Evolutionary conservation across 2,888 invertebrate genomes (phyloP).

Genomic region (Apamea monoglypha): DNA sequence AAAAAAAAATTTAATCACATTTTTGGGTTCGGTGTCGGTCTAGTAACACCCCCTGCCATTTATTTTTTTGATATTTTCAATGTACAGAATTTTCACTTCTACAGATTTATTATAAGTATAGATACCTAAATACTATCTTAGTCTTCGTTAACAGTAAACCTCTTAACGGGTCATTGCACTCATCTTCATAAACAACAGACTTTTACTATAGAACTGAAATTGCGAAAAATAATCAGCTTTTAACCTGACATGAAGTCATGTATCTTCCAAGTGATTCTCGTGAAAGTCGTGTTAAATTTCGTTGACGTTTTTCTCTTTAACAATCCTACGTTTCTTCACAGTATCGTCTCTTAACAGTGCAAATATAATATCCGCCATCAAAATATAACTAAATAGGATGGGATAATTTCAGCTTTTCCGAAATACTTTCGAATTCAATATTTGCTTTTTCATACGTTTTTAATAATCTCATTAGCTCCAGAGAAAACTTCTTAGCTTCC

Average conservation of each 20-base stretch:
- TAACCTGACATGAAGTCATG: neutral
- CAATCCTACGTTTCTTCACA: neutral
- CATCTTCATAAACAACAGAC: neutral
- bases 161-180: neutral
- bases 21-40: too few species aligned
- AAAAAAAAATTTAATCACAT: too few species aligned
- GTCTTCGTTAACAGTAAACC: neutral
- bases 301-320: neutral
- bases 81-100: too few species aligned
- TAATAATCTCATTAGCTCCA: constrained; percentile 71
- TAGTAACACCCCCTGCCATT: too few species aligned
- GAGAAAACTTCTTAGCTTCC: constrained; percentile 73
- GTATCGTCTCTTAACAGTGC: neutral
- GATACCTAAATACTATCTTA: neutral
- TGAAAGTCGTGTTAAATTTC: constrained; percentile 11
- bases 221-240: neutral
- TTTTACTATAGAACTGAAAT: neutral
- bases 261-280: constrained; percentile 16
- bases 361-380: constrained; percentile 2
- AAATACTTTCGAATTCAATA: constrained; percentile 73
- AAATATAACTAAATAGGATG: constrained; percentile 42
- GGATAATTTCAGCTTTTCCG: constrained; percentile 67
- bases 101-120: too few species aligned
- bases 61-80: too few species aligned
- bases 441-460: constrained; percentile 79